phyloP scores from a whole-genome alignment of 2,888 invertebrate genomes.

The Eilema caniola region DNA sequence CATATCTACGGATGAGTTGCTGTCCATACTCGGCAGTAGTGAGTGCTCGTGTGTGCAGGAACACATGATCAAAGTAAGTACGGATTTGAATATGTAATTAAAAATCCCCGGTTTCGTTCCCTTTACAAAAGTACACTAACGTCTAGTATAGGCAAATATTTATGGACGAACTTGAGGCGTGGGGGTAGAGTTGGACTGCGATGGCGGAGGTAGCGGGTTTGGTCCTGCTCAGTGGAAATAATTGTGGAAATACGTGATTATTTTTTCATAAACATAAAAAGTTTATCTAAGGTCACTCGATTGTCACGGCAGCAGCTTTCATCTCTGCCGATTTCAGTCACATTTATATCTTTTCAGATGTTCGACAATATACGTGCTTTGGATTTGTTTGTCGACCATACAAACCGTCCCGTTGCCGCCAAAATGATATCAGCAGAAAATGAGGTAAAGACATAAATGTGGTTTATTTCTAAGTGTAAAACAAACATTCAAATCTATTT shows the following conservation, averaged over 20 bases:
- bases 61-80: constrained; percentile 94
- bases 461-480: not conserved
- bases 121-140: no score
- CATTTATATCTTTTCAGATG: constrained; percentile 87
- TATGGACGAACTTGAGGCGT: no score
- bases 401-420: constrained; percentile 89
- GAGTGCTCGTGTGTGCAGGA: constrained; percentile 95
- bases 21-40: constrained; percentile 95
- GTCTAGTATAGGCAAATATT: no score
- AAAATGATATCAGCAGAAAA: constrained; percentile 96
- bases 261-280: no score
- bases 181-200: no score
- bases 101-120: no score
- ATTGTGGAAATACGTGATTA: no score
- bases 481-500: not conserved
- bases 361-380: constrained; percentile 95
- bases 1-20: constrained; percentile 96
- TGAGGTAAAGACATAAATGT: constrained; percentile 83
- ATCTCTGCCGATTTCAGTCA: not conserved
- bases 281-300: not conserved
- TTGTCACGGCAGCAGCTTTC: not conserved
- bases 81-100: no score
- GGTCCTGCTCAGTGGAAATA: not conserved
- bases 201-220: not conserved
- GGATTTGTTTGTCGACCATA: constrained; percentile 89